Percentiles rank a stretch among this genome's conserved stretches.
These are phyloP conservation scores for Mythimna loreyi DNA, from an alignment of 2,888 invertebrate genomes.

Conservation along the genomic window DNA sequence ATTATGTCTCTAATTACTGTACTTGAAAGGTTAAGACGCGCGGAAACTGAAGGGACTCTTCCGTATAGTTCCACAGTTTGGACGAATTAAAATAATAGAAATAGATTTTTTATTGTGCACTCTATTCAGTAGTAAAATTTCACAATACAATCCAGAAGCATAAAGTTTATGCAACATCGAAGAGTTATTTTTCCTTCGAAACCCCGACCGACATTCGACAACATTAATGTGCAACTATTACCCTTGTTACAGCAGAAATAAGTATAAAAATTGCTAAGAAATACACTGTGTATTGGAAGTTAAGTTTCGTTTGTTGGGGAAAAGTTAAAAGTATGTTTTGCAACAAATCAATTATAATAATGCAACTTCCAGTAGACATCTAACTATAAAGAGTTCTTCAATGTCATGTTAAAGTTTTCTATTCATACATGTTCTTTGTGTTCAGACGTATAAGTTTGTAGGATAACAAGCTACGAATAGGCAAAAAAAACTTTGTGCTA, in stretches of 20 bases:
- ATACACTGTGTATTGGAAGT: constrained; percentile 1
- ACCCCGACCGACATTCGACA: constrained; percentile 14
- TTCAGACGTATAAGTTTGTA: constrained; percentile 26
- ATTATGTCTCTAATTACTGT: no score
- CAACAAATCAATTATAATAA: constrained; percentile 7
- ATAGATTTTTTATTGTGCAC: no score
- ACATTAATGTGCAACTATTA: constrained; percentile 18
- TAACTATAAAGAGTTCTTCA: constrained; percentile 1
- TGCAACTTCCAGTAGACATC: neutral
- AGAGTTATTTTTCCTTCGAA: constrained; percentile 23
- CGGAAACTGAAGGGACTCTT: no score
- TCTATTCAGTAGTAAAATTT: neutral
- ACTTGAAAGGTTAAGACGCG: no score
- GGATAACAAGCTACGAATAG: constrained; percentile 36
- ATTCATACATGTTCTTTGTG: constrained; percentile 23
- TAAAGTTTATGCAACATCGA: constrained; percentile 10
- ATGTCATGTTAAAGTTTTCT: constrained; percentile 33
- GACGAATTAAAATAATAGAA: no score
- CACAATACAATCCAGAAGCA: neutral
- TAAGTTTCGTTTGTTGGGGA: neutral
- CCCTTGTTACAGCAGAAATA: neutral
- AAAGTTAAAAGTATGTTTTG: neutral
- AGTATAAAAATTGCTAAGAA: constrained; percentile 5
- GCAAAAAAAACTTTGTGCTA: constrained; percentile 10
- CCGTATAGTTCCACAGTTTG: no score